Evolutionary conservation across 2,113 vertebrate genomes (phyloP).

Genomic region (Phodopus roborovskii): DNA sequence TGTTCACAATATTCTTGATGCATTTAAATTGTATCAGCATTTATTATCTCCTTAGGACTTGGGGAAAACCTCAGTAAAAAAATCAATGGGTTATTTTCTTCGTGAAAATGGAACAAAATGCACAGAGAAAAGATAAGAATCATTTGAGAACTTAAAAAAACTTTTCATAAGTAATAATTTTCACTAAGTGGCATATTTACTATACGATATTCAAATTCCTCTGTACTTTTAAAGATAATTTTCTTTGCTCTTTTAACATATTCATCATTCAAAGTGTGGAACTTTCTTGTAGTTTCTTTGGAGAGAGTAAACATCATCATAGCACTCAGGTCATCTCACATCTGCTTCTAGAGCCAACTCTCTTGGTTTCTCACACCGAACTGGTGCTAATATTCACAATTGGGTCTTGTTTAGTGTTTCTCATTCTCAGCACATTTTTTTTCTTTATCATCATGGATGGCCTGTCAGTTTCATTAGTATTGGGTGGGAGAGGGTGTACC

Average conservation of each 20-base stretch:
- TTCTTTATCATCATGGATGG: background rate
- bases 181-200: background rate
- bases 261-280: background rate
- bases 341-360: background rate
- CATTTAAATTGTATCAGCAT: background rate
- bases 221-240: background rate
- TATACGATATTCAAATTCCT: background rate
- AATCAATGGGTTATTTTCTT: background rate
- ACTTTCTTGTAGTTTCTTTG: background rate
- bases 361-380: background rate
- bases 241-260: background rate
- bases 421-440: background rate
- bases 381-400: background rate
- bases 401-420: background rate
- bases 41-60: background rate
- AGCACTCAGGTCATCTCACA: no score
- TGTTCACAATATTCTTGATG: background rate
- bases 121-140: background rate
- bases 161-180: background rate
- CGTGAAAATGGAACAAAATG: rapidly evolving
- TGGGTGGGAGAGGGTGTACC: background rate
- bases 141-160: background rate
- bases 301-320: background rate
- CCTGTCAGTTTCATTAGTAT: background rate
- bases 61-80: background rate